Evolutionary conservation across 2,797 vertebrate species (phyloP).

Genomic region (Dermochelys coriacea): DNA sequence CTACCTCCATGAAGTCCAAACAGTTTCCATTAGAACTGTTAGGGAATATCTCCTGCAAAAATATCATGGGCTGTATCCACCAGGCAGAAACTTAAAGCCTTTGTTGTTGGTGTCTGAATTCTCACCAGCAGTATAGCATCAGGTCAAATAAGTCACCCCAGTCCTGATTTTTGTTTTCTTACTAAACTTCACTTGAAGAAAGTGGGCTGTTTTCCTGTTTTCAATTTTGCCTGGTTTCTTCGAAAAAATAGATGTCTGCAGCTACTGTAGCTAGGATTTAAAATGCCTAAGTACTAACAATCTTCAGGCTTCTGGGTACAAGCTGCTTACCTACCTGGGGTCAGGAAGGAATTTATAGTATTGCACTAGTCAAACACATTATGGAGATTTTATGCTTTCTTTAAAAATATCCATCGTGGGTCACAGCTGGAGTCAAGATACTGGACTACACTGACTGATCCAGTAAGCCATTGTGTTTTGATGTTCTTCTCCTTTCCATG

Average conservation of each 20-base stretch:
- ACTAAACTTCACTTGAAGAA: neutral
- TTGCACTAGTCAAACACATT: neutral
- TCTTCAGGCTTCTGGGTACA: neutral
- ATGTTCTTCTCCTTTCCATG: neutral
- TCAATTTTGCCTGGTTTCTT: neutral
- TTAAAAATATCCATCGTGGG: neutral
- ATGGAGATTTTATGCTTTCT: neutral
- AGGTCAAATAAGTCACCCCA: slow-evolving; percentile 2
- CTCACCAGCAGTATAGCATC: neutral
- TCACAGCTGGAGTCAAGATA: neutral
- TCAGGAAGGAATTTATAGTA: neutral
- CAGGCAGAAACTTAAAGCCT: neutral
- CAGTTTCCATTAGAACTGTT: neutral
- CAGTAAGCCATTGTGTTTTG: rapidly evolving
- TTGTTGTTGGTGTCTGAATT: neutral
- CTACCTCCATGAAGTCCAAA: neutral
- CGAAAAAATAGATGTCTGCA: neutral
- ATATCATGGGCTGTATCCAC: neutral
- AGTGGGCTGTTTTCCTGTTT: neutral
- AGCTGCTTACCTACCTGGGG: neutral
- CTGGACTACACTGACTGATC: rapidly evolving
- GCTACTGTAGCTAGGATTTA: neutral
- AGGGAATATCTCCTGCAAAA: neutral
- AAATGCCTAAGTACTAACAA: neutral
- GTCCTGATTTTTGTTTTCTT: neutral